These are phyloP conservation scores for Bombyx huttoni DNA, from an alignment of 2,888 invertebrate species.

Conservation along the genomic window DNA sequence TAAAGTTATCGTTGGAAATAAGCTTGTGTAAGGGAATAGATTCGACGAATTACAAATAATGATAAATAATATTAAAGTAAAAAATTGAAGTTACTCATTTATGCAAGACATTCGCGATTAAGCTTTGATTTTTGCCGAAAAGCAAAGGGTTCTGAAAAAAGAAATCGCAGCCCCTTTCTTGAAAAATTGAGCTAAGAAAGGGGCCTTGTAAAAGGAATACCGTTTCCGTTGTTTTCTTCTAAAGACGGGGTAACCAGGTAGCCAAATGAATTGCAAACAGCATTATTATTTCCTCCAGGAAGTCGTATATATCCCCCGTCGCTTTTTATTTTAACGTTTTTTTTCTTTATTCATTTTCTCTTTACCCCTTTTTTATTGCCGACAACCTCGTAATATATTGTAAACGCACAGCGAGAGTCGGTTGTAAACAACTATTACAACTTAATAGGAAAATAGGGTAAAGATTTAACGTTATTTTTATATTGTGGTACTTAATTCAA, in stretches of 20 bases:
- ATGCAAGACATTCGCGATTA: conserved; percentile 29
- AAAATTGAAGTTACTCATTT: conserved; percentile 22
- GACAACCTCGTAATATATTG: conserved; percentile 68
- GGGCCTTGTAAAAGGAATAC: conserved; percentile 40
- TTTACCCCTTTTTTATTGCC: conserved; percentile 68
- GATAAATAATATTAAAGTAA: not conserved
- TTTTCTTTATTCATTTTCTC: conserved; percentile 63
- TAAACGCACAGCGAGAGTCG: conserved; percentile 58
- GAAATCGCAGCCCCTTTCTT: conserved; percentile 47
- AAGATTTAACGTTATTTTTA: conserved; percentile 20
- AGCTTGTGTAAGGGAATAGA: too few species aligned
- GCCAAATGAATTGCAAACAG: conserved; percentile 74
- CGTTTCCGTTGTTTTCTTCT: conserved; percentile 54
- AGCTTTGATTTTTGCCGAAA: conserved; percentile 53
- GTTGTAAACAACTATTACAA: conserved; percentile 70
- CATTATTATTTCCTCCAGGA: conserved; percentile 73
- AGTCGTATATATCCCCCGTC: conserved; percentile 70
- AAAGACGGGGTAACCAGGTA: conserved; percentile 66
- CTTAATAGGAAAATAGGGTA: conserved; percentile 49
- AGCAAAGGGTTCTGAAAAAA: conserved; percentile 62
- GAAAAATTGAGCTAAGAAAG: conserved; percentile 48
- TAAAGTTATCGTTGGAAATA: too few species aligned
- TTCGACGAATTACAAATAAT: not conserved
- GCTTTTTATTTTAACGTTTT: conserved; percentile 68
- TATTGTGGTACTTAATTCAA: not conserved